Evolutionary conservation across 1,140 invertebrate species (phyloP).

Genomic region (Leptinotarsa lineolata): DNA sequence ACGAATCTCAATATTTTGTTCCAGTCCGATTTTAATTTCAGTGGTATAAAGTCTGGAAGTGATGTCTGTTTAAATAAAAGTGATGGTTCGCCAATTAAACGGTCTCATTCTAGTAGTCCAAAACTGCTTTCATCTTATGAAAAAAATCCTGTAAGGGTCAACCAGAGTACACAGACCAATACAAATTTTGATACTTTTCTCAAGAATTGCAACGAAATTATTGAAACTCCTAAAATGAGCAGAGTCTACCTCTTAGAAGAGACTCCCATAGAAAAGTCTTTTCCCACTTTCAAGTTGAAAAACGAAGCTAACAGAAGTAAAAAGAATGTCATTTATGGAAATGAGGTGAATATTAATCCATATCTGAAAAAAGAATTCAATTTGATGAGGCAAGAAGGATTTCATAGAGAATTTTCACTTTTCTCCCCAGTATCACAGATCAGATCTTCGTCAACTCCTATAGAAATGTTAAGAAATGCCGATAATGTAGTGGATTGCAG

Average conservation of each 20-base stretch:
- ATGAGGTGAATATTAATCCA: slow-evolving; percentile 35
- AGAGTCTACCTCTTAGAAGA: slow-evolving; percentile 5
- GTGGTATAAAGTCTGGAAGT: neutral
- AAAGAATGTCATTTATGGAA: slow-evolving; percentile 9
- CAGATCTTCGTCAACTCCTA: slow-evolving; percentile 35
- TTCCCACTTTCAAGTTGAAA: slow-evolving; percentile 2
- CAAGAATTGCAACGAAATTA: slow-evolving; percentile 17
- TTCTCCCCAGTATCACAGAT: slow-evolving; percentile 33
- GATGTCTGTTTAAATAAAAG: neutral
- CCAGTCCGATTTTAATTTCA: slow-evolving; percentile 14
- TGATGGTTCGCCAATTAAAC: neutral
- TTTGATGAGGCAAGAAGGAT: slow-evolving; percentile 22
- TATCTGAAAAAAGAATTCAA: slow-evolving; percentile 30
- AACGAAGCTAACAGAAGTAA: slow-evolving; percentile 11
- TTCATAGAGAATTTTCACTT: slow-evolving; percentile 33
- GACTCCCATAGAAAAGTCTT: neutral
- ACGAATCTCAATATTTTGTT: slow-evolving; percentile 36
- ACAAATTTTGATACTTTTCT: neutral
- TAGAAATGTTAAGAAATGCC: slow-evolving; percentile 27
- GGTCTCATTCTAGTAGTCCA: slow-evolving; percentile 27
- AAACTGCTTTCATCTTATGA: slow-evolving; percentile 20
- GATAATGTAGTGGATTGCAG: neutral
- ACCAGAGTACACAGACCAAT: slow-evolving; percentile 31
- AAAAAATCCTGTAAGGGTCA: slow-evolving; percentile 14
- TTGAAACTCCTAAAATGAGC: slow-evolving; percentile 32